A percentile compares a stretch with the other conserved stretches of the same genome.
These are phyloP conservation scores for Medauroidea extradentata DNA, from an alignment of 1,140 invertebrate species.

Conservation along the genomic window DNA sequence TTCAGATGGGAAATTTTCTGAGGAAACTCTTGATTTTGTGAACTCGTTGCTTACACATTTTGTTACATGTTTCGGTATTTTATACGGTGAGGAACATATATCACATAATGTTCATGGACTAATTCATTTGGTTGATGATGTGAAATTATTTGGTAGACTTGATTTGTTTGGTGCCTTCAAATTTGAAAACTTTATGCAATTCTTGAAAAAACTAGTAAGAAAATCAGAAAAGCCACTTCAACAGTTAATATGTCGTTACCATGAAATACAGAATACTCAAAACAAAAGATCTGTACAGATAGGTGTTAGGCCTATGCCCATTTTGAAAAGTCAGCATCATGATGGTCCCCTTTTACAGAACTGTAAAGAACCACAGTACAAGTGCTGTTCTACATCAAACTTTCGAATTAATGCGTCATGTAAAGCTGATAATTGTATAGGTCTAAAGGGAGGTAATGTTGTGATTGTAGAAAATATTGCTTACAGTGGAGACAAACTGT, in stretches of 20 bases:
- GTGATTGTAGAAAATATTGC: too few relatives aligned
- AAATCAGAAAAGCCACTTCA: constrained; percentile 1
- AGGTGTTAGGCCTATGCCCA: too few relatives aligned
- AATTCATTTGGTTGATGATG: constrained; percentile 32
- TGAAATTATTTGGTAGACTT: constrained; percentile 26
- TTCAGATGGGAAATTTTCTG: background rate
- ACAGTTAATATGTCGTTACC: background rate
- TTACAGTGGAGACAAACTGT: too few relatives aligned
- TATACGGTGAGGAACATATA: constrained; percentile 1
- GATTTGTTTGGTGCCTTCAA: constrained; percentile 32
- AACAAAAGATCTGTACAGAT: too few relatives aligned
- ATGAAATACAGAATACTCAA: constrained; percentile 1
- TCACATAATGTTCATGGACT: constrained; percentile 2
- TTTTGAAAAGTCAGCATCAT: too few relatives aligned
- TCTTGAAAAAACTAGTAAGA: constrained; percentile 1
- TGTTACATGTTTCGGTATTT: constrained; percentile 3
- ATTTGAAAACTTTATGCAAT: constrained; percentile 32
- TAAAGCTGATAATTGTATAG: too few relatives aligned
- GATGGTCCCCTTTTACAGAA: too few relatives aligned
- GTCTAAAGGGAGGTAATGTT: too few relatives aligned
- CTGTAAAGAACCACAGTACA: too few relatives aligned
- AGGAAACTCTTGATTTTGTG: constrained; percentile 3
- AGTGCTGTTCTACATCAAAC: too few relatives aligned
- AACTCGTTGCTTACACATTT: constrained; percentile 2
- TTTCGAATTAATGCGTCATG: too few relatives aligned